Percentiles rank a stretch among this genome's conserved stretches.
Conservation (phyloP, 1,140 invertebrate genomes). For the Asbolus verrucosus region DNA sequence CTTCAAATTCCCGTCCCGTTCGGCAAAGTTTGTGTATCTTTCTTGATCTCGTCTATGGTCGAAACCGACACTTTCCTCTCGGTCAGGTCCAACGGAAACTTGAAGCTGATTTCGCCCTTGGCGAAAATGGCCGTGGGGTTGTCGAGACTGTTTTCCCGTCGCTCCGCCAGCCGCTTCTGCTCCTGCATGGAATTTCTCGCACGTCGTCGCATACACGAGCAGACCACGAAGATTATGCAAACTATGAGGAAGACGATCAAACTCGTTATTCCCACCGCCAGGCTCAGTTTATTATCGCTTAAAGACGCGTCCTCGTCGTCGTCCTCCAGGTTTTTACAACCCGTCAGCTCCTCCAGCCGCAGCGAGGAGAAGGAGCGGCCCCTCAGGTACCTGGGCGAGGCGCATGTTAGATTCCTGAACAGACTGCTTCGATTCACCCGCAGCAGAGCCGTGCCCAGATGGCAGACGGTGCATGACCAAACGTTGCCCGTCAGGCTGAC, state of each 20-base stretch:
- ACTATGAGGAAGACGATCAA: conserved; percentile 8
- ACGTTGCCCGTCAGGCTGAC: conserved; percentile 72
- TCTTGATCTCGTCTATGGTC: conserved; percentile 63
- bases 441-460: conserved; percentile 67
- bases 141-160: conserved; percentile 52
- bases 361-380: conserved; percentile 56
- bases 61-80: conserved; percentile 61
- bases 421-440: conserved; percentile 64
- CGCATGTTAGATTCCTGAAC: conserved; percentile 59
- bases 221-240: conserved; percentile 60
- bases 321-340: conserved; percentile 52
- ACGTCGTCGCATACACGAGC: conserved; percentile 59
- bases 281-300: conserved; percentile 49
- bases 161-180: conserved; percentile 55
- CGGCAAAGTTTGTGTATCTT: conserved; percentile 58
- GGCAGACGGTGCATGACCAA: conserved; percentile 76
- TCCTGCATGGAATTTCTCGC: conserved; percentile 42
- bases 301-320: conserved; percentile 32
- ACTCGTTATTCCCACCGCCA: conserved; percentile 56
- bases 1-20: conserved; percentile 60
- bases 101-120: conserved; percentile 64
- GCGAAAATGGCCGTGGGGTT: conserved; percentile 59
- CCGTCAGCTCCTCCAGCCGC: conserved; percentile 55
- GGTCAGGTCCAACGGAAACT: conserved; percentile 64
- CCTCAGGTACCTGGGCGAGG: conserved; percentile 58